Evolutionary conservation across 2,888 invertebrate genomes (phyloP), one percentile per base, ranked within the genome.

Genomic region (Leptodirus hochenwartii): DNA sequence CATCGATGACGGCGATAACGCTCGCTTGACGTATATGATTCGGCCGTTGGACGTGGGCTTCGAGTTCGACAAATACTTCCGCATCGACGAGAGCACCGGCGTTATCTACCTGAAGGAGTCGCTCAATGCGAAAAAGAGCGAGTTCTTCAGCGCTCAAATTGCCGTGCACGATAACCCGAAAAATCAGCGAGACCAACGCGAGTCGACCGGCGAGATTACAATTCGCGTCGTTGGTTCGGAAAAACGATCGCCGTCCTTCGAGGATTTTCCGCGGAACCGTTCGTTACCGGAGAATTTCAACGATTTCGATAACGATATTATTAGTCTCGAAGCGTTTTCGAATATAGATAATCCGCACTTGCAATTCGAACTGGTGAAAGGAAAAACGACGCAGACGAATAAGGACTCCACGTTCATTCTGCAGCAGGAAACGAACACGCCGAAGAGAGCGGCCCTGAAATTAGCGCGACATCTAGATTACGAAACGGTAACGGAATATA

Each of bases 1-100:
- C 53, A 76, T 84, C 40, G 91, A 93, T 48, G 81, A 87, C 47
- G 85, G 88, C 9, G 73, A 78, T 49, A 95, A 95, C 59, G 85
- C 88, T 34, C 71, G 75, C 42, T 70, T 91, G 8, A 66, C 68
- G 37, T 91, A 88, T 51, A 64, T 59, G 37, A 53, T 69, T 39
- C 58, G 59, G 39, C 58, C 59, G 13, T 56, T 58, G 15, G 59
- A 60, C 40, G 56, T 58, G 41, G 50, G 51, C 40, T 49, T 51
- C 16, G 49, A 55, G 27, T 43, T 55, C 27, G 58, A 61, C 17
- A 66, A 68, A 6, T 84, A 80, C 54, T 91, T 91, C 53, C 64
- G 64, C 38, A 81, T 91, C 39, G 80, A 85, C 48, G 63, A 67
- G 31, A 71, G 72, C 39, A 81, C 80, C 26, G 91, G 91, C 15